Conservation (phyloP, 2,113 vertebrate genomes). For the Dicaeum eximium region DNA sequence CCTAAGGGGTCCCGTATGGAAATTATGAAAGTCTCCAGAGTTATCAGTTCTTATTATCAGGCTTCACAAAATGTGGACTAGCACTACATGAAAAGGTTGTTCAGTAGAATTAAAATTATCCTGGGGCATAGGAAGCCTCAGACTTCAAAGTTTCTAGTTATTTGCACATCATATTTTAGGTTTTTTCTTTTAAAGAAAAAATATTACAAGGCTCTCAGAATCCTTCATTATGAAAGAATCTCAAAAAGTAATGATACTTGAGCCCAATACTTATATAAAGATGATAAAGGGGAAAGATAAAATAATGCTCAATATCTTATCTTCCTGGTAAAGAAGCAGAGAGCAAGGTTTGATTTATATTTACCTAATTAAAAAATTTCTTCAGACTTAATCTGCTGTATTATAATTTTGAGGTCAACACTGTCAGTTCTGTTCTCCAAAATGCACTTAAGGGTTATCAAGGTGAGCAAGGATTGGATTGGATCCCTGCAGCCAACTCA, state of each 20-base stretch:
- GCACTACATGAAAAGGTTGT: not conserved
- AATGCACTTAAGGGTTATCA: not conserved
- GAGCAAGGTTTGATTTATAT: not conserved
- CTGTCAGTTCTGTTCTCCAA: not conserved
- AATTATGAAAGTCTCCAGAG: not conserved
- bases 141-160: not conserved
- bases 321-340: not conserved
- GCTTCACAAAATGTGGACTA: not conserved
- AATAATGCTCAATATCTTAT: not conserved
- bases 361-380: not conserved
- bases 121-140: not conserved
- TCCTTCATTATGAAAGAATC: not conserved
- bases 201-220: not conserved
- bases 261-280: not conserved
- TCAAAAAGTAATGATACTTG: not conserved
- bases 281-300: not conserved
- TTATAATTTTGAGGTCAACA: not conserved
- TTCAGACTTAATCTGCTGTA: not conserved
- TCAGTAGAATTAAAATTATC: not conserved
- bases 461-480: not conserved
- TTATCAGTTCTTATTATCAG: not conserved
- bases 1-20: not conserved
- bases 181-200: not conserved
- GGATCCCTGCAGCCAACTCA: not conserved
- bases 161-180: not conserved